Evolutionary conservation across 2,888 invertebrate species (phyloP), one percentile per base, ranked within the genome.

Genomic region (Himalopsyche tibetana): DNA sequence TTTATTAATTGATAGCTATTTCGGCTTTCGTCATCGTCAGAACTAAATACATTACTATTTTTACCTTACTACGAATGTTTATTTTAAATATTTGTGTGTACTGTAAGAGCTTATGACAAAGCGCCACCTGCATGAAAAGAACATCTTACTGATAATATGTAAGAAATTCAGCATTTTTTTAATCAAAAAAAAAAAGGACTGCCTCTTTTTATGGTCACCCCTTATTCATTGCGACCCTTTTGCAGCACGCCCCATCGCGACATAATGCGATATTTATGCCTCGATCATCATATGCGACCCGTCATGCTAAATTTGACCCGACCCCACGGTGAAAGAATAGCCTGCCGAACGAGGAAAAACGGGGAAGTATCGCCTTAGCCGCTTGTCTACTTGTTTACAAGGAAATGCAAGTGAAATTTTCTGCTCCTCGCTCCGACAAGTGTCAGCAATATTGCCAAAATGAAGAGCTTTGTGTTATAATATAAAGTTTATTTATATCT

Each of bases 271-370:
- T 88, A 88, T 88, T 88, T 88, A 88, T 88, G 88, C 88, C 87
- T 82, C 88, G 88, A 88, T 88, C 88, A 88, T 88, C 88, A 88
- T 88, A 88, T 88, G 88, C 88, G 88, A 88, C 88, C 87, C 88
- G 88, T 88, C 88, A 88, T 88, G 88, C 88, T 87, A 88, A 88
- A 88, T 88, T 88, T 88, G 87, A 88, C 88, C 88, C 88, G 80
- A 55, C 88, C 82, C 84, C 81, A 83, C 82, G 82, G 82, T 28
- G 82, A 82, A 82, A 81, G 82, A 82, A 74, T 74, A 74, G 86
- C 82, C 82, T 17, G 82, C 51, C 51, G 55, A 51, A 69, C 55
- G 86, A 82, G 84, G 40, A 83, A 85, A 82, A 79, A 55, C 36
- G 87, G 80, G 85, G 85, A 79, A 82, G 82, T 69, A 45, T 86